A percentile compares a stretch with the other conserved stretches of the same genome.
phyloP scores from a whole-genome alignment of 2,797 vertebrate species.

The Lophura swinhoii region DNA sequence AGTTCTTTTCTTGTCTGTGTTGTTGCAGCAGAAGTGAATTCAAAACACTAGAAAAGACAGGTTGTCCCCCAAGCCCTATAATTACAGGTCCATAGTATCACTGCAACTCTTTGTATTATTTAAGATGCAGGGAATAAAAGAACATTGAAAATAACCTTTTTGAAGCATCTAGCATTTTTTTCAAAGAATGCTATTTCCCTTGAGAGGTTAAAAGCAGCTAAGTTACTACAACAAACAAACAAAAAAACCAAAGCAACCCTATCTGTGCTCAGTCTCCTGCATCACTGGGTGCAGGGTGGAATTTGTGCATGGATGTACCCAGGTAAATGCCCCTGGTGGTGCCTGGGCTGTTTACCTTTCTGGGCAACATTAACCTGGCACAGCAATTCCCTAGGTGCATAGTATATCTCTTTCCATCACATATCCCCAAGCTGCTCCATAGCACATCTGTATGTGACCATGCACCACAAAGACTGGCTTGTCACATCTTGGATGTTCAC shows the following conservation, averaged over 20 bases:
- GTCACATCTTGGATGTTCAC: not conserved
- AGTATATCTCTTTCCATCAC: not conserved
- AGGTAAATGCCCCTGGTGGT: not conserved
- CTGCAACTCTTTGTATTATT: not conserved
- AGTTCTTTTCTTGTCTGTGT: not conserved
- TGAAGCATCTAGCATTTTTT: not conserved
- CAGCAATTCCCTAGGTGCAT: not conserved
- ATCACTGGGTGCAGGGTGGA: not conserved
- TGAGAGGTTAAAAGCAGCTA: constrained; percentile 11
- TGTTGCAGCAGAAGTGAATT: constrained; percentile 4
- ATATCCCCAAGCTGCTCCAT: not conserved
- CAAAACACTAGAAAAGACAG: not conserved
- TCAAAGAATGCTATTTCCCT: not conserved
- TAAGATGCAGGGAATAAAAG: not conserved
- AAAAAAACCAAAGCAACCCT: no score
- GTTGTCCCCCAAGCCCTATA: not conserved
- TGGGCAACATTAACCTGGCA: not conserved
- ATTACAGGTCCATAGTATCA: not conserved
- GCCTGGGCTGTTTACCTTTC: not conserved
- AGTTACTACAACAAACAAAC: not conserved
- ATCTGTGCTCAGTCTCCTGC: not conserved
- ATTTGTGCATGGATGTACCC: not conserved
- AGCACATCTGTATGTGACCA: fast-evolving
- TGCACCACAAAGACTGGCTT: not conserved
- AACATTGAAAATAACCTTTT: not conserved